Evolutionary conservation across 2,888 invertebrate genomes (phyloP).

Genomic region (Cryptosula pallasiana): DNA sequence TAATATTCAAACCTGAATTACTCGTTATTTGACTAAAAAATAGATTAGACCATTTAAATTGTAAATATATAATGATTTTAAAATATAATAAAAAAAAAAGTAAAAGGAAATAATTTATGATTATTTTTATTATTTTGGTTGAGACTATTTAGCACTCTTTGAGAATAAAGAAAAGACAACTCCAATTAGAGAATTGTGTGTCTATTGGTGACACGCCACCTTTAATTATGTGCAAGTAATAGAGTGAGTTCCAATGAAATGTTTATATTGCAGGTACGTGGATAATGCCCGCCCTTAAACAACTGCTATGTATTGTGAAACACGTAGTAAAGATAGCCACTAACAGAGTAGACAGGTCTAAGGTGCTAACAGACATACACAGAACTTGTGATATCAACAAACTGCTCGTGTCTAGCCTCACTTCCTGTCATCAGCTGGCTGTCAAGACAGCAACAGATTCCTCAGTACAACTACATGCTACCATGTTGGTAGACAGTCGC

Average conservation of each 20-base stretch:
- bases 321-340: slow-evolving; percentile 51
- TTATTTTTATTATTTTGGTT: too few species aligned
- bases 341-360: slow-evolving; percentile 55
- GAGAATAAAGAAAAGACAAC: too few species aligned
- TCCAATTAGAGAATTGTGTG: too few species aligned
- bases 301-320: slow-evolving; percentile 53
- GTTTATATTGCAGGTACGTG: slow-evolving; percentile 45
- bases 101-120: too few species aligned
- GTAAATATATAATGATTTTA: too few species aligned
- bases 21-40: too few species aligned
- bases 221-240: background rate
- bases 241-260: background rate
- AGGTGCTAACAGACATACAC: slow-evolving; percentile 53
- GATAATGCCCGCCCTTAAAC: slow-evolving; percentile 53
- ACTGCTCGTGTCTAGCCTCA: slow-evolving; percentile 52
- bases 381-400: slow-evolving; percentile 54
- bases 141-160: too few species aligned
- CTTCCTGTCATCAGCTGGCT: slow-evolving; percentile 52
- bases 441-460: slow-evolving; percentile 36
- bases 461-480: slow-evolving; percentile 37
- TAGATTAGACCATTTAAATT: too few species aligned
- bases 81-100: too few species aligned
- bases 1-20: too few species aligned
- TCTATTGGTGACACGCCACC: too few species aligned
- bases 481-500: slow-evolving; percentile 52